Conservation (phyloP, 2,888 invertebrate species). For the Melipona bicolor region DNA sequence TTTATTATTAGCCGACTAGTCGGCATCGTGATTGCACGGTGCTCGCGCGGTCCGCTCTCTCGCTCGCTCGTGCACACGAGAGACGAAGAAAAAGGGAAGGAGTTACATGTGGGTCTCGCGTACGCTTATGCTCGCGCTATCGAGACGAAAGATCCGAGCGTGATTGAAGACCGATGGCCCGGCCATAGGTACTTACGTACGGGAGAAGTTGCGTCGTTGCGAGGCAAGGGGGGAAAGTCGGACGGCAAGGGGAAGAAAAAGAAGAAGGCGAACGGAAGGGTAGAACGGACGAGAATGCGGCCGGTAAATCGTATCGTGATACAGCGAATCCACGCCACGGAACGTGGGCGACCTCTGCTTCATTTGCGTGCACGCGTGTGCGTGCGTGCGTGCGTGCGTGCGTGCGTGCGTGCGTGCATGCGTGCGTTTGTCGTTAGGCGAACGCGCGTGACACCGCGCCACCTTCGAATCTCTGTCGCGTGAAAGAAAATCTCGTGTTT, state of each 20-base stretch:
- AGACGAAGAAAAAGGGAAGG: slow-evolving; percentile 31
- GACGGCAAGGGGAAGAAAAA: background rate
- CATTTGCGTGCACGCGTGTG: slow-evolving; percentile 54
- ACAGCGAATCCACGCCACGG: slow-evolving; percentile 63
- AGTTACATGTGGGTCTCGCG: slow-evolving; percentile 56
- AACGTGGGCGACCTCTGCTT: slow-evolving; percentile 63
- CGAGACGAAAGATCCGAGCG: slow-evolving; percentile 71
- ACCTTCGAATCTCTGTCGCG: slow-evolving; percentile 31
- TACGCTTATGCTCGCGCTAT: slow-evolving; percentile 71
- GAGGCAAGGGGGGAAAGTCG: slow-evolving; percentile 9
- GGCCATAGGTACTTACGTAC: slow-evolving; percentile 47
- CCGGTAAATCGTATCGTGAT: slow-evolving; percentile 76
- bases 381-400: slow-evolving; percentile 20
- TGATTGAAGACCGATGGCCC: slow-evolving; percentile 71
- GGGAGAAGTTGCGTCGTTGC: slow-evolving; percentile 8
- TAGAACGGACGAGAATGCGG: slow-evolving; percentile 68
- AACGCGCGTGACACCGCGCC: slow-evolving; percentile 41
- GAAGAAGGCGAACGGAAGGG: slow-evolving; percentile 24
- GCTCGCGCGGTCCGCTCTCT: background rate
- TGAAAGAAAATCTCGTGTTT: slow-evolving; percentile 45
- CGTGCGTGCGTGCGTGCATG: slow-evolving; percentile 1
- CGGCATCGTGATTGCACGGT: slow-evolving; percentile 44
- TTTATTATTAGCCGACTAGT: slow-evolving; percentile 52
- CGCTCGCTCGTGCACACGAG: background rate
- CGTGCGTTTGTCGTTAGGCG: slow-evolving; percentile 26